These are phyloP conservation scores for Xestia rhomboidea DNA, from an alignment of 2,888 invertebrate species.

Conservation along the genomic window DNA sequence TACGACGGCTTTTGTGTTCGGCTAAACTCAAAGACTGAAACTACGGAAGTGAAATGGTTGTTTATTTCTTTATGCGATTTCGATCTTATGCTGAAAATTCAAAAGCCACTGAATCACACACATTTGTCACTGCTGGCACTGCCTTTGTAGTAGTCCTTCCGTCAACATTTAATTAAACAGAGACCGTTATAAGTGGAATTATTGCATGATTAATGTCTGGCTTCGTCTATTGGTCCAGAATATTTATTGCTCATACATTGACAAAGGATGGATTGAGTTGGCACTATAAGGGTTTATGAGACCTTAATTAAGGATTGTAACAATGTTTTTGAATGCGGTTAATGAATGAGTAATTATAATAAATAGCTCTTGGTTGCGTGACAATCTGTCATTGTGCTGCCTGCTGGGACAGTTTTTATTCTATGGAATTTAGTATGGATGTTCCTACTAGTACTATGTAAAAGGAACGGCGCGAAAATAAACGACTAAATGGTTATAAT, in stretches of 20 bases:
- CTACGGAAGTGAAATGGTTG: not conserved
- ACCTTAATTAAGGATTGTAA: conserved; percentile 15
- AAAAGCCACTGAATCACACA: not conserved
- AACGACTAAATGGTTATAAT: conserved; percentile 22
- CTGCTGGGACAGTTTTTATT: conserved; percentile 11
- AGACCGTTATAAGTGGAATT: conserved; percentile 17
- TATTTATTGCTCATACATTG: conserved; percentile 29
- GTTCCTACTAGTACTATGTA: not conserved
- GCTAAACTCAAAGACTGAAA: not conserved
- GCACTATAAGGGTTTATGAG: conserved; percentile 7
- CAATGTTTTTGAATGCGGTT: conserved; percentile 23
- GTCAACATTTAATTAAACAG: not conserved
- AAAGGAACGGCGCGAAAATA: conserved; percentile 12
- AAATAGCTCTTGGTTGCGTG: conserved; percentile 41
- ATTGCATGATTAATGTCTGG: conserved; percentile 35
- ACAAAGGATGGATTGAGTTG: conserved; percentile 23
- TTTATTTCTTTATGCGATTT: not conserved
- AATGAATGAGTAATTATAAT: conserved; percentile 41
- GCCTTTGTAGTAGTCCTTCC: conserved; percentile 1
- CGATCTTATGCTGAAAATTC: not conserved
- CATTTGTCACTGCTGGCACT: conserved; percentile 25
- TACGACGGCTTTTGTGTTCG: not conserved
- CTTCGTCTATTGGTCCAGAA: conserved; percentile 29
- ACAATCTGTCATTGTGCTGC: conserved; percentile 21
- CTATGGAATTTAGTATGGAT: conserved; percentile 4